A percentile compares a stretch with the other conserved stretches of the same genome.
Conservation (phyloP, 2,113 vertebrate species). For the Thalassoma bifasciatum region DNA sequence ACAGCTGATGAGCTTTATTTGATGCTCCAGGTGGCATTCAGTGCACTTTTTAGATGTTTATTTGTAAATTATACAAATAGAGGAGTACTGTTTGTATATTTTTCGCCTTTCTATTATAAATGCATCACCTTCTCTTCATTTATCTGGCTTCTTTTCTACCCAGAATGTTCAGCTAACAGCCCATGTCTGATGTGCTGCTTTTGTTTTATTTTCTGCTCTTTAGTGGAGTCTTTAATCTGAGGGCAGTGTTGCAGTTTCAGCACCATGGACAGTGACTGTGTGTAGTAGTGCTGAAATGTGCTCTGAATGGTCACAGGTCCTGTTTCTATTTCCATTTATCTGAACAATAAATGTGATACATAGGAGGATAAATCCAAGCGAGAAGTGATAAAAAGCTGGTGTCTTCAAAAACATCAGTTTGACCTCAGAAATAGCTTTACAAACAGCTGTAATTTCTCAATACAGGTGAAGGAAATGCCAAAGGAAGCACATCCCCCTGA, state of each 20-base stretch:
- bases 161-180: neutral
- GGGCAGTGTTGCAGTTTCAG: neutral
- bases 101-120: neutral
- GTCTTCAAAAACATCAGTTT: too few species aligned
- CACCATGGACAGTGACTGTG: conserved; percentile 37
- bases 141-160: neutral
- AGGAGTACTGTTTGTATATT: neutral
- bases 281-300: neutral
- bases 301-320: neutral
- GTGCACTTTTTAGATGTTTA: neutral
- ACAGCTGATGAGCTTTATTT: neutral
- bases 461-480: too few species aligned
- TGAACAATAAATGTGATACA: too few species aligned
- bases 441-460: too few species aligned
- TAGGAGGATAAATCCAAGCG: neutral
- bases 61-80: neutral
- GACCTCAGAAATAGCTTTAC: too few species aligned
- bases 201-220: neutral
- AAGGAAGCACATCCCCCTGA: too few species aligned
- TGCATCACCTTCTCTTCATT: neutral
- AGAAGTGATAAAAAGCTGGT: too few species aligned
- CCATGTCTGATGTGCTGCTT: neutral
- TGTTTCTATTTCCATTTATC: neutral
- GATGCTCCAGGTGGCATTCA: neutral
- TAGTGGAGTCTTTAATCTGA: neutral